Evolutionary conservation across 2,797 vertebrate genomes (phyloP), one percentile per base, ranked within the genome.

Genomic region (Micromesistius poutassou): DNA sequence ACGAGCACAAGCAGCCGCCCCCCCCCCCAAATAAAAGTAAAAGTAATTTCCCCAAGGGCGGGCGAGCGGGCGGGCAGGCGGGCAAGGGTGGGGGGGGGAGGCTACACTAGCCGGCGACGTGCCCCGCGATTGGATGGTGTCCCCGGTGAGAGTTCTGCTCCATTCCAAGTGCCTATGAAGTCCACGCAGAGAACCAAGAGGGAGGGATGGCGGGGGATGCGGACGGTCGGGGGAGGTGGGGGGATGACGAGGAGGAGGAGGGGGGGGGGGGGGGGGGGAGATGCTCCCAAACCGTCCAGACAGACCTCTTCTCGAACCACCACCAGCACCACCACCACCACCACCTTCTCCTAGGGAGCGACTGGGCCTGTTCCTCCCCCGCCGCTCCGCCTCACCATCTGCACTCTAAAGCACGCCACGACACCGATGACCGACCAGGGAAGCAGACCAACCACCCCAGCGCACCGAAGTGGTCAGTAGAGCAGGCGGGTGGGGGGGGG

Each of bases 401-500:
- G 50, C 50, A 62, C 50, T 62, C 50, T 62, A 3, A n/a, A 62
- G 50, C 22, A 3, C 1, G 5, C 16, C 3, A 38, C 7, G 2
- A 38, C 9, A 8, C 36, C 50, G 14, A n/a, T n/a, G 50, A n/a
- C 50, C 14, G 10, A 5, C n/a, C 50, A 22, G 50, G 50, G 16
- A 62, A 8, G 14, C 50, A n/a, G 50, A 62, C 50, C 10, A 19
- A 16, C 16, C 16, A 62, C 16, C 50, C 36, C 36, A 8, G 36
- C 36, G 9, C 36, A 10, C 36, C 9, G 10, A 22, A 30, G 70
- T 28, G 70, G 70, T 25, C n/a, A 30, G 30, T 30, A 82, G 81
- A 82, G 88, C 90, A 5, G 33, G n/a, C n/a, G n/a, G n/a, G 33
- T 3, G 33, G 83, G 85, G 85, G 79, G 78, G 87, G 73, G 77